A percentile compares a stretch with the other conserved stretches of the same genome.
phyloP scores from a whole-genome alignment of 2,113 vertebrate genomes.

The Rhinogobius similis region DNA sequence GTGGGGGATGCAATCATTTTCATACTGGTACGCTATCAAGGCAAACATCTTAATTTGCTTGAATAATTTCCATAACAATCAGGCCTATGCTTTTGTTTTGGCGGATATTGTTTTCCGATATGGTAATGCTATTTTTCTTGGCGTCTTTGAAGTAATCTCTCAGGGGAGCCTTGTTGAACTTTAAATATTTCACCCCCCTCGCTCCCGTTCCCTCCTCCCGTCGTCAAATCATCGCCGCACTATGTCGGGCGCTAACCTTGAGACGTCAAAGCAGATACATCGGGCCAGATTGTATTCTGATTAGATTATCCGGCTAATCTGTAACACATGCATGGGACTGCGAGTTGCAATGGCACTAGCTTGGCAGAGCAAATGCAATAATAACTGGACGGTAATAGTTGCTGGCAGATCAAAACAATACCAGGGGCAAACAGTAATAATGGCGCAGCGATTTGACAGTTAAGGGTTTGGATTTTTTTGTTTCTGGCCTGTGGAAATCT shows the following conservation, averaged over 20 bases:
- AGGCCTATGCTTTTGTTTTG: constrained; percentile 63
- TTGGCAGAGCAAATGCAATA: constrained; percentile 51
- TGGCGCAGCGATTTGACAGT: constrained; percentile 27
- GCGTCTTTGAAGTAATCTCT: constrained; percentile 71
- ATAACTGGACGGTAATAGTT: constrained; percentile 47
- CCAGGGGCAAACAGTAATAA: constrained; percentile 36
- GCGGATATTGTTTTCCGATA: constrained; percentile 72
- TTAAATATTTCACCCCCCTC: constrained; percentile 66
- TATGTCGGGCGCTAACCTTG: constrained; percentile 66
- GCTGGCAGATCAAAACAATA: constrained; percentile 43
- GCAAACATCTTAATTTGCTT: constrained; percentile 49
- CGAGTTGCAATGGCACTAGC: constrained; percentile 37
- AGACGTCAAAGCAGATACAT: constrained; percentile 66
- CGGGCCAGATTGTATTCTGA: constrained; percentile 68
- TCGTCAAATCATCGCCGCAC: constrained; percentile 29
- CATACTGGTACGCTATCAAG: not conserved
- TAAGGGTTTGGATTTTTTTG: constrained; percentile 3
- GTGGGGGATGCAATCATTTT: constrained; percentile 14
- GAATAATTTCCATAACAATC: constrained; percentile 68
- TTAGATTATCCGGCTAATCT: constrained; percentile 74
- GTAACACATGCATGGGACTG: constrained; percentile 58
- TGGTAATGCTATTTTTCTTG: constrained; percentile 68
- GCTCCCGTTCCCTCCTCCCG: constrained; percentile 44
- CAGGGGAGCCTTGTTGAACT: constrained; percentile 52
- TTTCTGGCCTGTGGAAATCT: not conserved